A percentile compares a stretch with the other conserved stretches of the same genome.
These are phyloP conservation scores for Zaprionus lachaisei DNA, from an alignment of 1,140 invertebrate species.

Conservation along the genomic window DNA sequence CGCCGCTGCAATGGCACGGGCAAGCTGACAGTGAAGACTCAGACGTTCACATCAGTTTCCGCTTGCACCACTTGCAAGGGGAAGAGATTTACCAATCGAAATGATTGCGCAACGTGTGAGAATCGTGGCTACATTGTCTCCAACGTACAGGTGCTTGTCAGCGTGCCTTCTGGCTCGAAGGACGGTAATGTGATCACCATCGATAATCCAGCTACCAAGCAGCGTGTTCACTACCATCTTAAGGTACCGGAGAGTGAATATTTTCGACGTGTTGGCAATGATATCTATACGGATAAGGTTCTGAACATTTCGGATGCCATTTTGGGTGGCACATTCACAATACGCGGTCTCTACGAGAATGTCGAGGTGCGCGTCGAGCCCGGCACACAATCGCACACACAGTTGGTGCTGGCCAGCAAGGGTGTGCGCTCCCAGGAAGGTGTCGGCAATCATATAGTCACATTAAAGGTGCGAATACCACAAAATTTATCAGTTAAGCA, in stretches of 20 bases:
- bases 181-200: slow-evolving; percentile 68
- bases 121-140: slow-evolving; percentile 65
- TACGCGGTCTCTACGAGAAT: slow-evolving; percentile 71
- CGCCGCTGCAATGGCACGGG: slow-evolving; percentile 77
- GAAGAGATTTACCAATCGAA: slow-evolving; percentile 69
- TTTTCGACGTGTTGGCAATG: slow-evolving; percentile 72
- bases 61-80: slow-evolving; percentile 71
- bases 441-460: slow-evolving; percentile 71
- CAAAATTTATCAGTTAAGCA: slow-evolving; percentile 72
- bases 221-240: slow-evolving; percentile 59
- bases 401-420: slow-evolving; percentile 60
- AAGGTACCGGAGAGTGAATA: slow-evolving; percentile 63
- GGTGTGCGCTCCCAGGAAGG: slow-evolving; percentile 59
- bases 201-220: slow-evolving; percentile 69
- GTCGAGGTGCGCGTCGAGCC: slow-evolving; percentile 67
- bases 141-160: slow-evolving; percentile 57
- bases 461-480: slow-evolving; percentile 71
- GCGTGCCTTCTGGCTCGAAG: slow-evolving; percentile 68
- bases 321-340: slow-evolving; percentile 63
- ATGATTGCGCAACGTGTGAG: slow-evolving; percentile 70
- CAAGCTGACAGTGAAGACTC: slow-evolving; percentile 58
- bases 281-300: slow-evolving; percentile 69
- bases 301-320: slow-evolving; percentile 72
- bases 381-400: slow-evolving; percentile 73
- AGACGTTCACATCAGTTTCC: slow-evolving; percentile 50